Percentiles rank a stretch among this genome's conserved stretches.
Evolutionary conservation across 2,113 vertebrate genomes (phyloP).

Genomic region (rabbit (Oryctolagus cuniculus)): DNA sequence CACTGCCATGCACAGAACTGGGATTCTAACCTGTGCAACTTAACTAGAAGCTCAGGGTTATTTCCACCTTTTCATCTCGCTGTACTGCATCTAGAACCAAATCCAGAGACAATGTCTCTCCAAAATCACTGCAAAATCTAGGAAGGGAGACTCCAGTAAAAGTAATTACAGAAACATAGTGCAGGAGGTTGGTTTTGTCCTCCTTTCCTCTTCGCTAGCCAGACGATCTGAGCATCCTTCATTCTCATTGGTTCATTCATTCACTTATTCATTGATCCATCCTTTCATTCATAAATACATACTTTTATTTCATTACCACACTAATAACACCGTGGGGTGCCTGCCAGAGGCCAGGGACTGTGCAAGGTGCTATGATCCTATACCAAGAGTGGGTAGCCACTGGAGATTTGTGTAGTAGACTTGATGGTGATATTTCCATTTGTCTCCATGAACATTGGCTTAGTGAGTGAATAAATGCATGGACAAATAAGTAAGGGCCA

Average conservation of each 20-base stretch:
- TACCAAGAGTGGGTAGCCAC: neutral
- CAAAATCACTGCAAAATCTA: neutral
- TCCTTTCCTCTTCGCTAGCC: neutral
- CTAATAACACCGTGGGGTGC: neutral
- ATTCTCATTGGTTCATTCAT: neutral
- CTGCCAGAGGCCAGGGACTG: neutral
- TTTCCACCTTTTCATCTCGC: neutral
- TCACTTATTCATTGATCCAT: neutral
- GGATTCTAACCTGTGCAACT: neutral
- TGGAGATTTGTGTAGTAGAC: neutral
- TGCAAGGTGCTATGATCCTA: neutral
- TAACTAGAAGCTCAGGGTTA: neutral
- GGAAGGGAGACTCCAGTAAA: neutral
- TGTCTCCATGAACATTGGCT: neutral
- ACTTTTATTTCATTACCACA: neutral
- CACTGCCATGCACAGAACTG: rapidly evolving
- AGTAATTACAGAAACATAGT: neutral
- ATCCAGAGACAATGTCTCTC: neutral
- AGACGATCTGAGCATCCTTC: neutral
- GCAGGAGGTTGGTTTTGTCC: neutral
- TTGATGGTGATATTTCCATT: neutral
- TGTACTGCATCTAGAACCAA: neutral
- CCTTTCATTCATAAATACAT: neutral
- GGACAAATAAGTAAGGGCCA: neutral
- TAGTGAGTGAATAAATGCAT: neutral